Base-by-base conservation (phyloP, 2,888 invertebrate species). In the Eilema depressum region DNA sequence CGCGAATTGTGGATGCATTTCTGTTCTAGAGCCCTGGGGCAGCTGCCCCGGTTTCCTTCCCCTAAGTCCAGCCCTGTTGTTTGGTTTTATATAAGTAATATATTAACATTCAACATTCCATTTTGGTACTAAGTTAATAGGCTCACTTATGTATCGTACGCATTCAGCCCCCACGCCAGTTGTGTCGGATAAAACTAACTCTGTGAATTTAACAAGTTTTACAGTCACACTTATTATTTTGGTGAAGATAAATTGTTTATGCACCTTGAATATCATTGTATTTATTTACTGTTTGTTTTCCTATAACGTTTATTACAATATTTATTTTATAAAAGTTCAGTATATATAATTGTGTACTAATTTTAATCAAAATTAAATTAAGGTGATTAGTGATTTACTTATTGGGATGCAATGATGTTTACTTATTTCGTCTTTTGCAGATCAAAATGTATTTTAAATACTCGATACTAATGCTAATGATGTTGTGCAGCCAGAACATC, bases 41-140 rank as follows among this genome's bases (percentile, higher is more conserved):
- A 37, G 33, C 12, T 3, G 33, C 33, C 33, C 33, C 33, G 33
- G 12, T 37, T 37, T 11, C 33, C 12, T 12, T 33, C 33, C 12
- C 33, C 33, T 12, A 12, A 37, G 3, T 41, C 3, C 41, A 41
- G 17, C 41, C 41, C 41, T 41, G 41, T 17, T 41, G 4, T 79
- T 85, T 84, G 83, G 85, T 86, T 82, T 86, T 53, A 26, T 41
- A 41, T 4, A 33, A 8, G 10, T 10, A 33, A 8, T 83, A 83
- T 85, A 88, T 86, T 74, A 89, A 88, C 87, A 85, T 90, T 91
- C 89, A 87, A 86, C 72, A 74, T 80, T 74, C 30, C 79, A 81
- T 83, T 86, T 86, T 77, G 81, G 79, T 81, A 75, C 74, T 75
- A 69, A 57, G 59, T 47, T 74, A 61, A 66, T 63, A 75, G 64